These are phyloP conservation scores for Ramphastos sulfuratus DNA, from an alignment of 2,113 vertebrate genomes.

Conservation along the genomic window DNA sequence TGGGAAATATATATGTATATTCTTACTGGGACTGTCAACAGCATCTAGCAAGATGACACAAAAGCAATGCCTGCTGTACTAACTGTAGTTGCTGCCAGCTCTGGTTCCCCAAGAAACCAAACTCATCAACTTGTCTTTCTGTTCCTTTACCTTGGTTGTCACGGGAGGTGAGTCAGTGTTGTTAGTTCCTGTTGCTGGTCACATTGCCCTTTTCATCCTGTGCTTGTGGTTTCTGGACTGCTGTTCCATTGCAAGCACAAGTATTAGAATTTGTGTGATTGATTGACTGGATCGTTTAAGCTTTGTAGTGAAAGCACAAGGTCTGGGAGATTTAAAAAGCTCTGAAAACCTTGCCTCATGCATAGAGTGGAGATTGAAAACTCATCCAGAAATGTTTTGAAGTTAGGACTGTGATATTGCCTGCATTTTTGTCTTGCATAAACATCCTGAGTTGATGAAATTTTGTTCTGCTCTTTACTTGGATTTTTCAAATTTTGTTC, in stretches of 20 bases:
- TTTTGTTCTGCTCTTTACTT: background rate
- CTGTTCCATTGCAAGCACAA: background rate
- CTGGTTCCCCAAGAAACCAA: background rate
- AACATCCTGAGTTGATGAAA: background rate
- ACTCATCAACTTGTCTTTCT: background rate
- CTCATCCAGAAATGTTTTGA: background rate
- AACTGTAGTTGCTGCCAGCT: background rate
- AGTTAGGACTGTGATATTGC: background rate
- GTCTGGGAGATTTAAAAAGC: background rate
- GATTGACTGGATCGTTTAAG: background rate
- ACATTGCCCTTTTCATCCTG: background rate
- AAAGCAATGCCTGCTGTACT: background rate
- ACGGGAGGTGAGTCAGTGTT: fast-evolving
- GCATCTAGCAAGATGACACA: background rate
- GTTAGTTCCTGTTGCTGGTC: background rate
- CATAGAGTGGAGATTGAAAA: background rate
- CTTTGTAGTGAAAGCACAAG: background rate
- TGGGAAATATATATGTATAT: background rate
- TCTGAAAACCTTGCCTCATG: background rate
- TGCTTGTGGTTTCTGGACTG: background rate
- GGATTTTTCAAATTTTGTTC: background rate
- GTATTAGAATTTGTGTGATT: background rate
- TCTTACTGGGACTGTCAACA: background rate
- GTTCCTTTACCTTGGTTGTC: background rate
- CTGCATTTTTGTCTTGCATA: background rate